Evolutionary conservation across 2,888 invertebrate genomes (phyloP), one percentile per base, ranked within the genome.

Genomic region (Prionchulus punctatus): DNA sequence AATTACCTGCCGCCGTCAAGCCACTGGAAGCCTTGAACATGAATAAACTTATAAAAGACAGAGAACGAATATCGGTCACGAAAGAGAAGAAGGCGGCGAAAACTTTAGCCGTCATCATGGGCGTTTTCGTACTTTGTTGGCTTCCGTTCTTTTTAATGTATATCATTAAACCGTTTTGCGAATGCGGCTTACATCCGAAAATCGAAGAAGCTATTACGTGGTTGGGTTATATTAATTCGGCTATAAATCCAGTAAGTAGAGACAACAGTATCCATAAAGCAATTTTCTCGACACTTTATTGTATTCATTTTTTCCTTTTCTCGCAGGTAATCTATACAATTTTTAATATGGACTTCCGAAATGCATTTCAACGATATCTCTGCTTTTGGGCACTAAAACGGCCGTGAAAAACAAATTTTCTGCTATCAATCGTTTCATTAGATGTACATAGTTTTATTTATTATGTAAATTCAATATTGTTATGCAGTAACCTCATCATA

Each of bases 81-180:
- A 70, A 69, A 54, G 70, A 70, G 59, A 71, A 70, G 60, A 58
- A 70, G 57, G 70, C 70, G 2, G 70, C 70, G 3, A 70, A 70
- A 59, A 70, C 70, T 25, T 69, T 70, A n/a, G 70, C 70, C 1
- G 67, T 70, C 54, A 70, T 70, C 30, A 70, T 70, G 58, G 70
- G 70, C 31, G 57, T 57, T 21, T 57, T 57, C 42, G 57, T 57
- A 18, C 48, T 50, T 7, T 57, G 57, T 28, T 57, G 57, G 58
- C 58, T 70, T 48, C 70, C 70, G 27, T 70, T 70, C 57, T 70
- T 70, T 60, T 64, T 67, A 43, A 66, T 67, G 31, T 71, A 70
- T 58, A 65, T 70, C 3, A 69, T 71, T 25, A 51, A 67, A 55
- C 70, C 70, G n/a, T 70, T 71, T 58, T 70, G 70, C 59, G 43